Percentiles rank a stretch among this genome's conserved stretches.
Conservation (phyloP, 2,113 vertebrate genomes). For the Periophthalmodon schlosseri region DNA sequence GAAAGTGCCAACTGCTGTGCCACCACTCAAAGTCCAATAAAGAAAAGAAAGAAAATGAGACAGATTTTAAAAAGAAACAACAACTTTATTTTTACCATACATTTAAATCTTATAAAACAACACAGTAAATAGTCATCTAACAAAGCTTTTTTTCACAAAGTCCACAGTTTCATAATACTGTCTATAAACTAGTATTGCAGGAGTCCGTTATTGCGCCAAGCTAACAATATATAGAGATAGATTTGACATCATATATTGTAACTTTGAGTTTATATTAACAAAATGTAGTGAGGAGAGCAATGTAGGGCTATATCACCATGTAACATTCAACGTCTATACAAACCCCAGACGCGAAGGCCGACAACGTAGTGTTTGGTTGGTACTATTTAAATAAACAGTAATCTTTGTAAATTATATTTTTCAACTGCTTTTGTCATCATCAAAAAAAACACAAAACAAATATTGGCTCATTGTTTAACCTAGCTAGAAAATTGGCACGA, state of each 20-base stretch:
- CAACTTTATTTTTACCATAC: slow-evolving; percentile 65
- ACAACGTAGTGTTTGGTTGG: slow-evolving; percentile 46
- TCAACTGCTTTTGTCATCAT: background rate
- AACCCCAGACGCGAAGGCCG: background rate
- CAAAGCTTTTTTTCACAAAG: slow-evolving; percentile 59
- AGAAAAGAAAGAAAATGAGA: background rate
- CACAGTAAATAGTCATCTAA: slow-evolving; percentile 62
- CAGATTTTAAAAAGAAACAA: slow-evolving; percentile 55
- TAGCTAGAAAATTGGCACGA: slow-evolving; percentile 23
- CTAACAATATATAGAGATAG: slow-evolving; percentile 15
- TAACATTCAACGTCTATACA: slow-evolving; percentile 48
- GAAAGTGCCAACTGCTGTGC: too few relatives aligned
- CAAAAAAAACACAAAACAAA: slow-evolving; percentile 15
- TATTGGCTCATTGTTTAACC: background rate
- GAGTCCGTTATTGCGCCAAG: slow-evolving; percentile 30
- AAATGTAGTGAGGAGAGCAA: slow-evolving; percentile 21
- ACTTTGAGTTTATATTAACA: slow-evolving; percentile 21
- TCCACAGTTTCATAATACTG: slow-evolving; percentile 59
- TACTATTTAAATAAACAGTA: slow-evolving; percentile 23
- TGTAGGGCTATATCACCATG: slow-evolving; percentile 33
- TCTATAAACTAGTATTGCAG: slow-evolving; percentile 59
- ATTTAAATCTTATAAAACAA: slow-evolving; percentile 66
- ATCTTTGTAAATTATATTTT: slow-evolving; percentile 17
- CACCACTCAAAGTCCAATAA: background rate
- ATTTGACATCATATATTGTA: slow-evolving; percentile 14